Percentiles rank a stretch among this genome's conserved stretches.
Conservation (phyloP, 2,797 vertebrate species). For the Chloroceryle amazona region DNA sequence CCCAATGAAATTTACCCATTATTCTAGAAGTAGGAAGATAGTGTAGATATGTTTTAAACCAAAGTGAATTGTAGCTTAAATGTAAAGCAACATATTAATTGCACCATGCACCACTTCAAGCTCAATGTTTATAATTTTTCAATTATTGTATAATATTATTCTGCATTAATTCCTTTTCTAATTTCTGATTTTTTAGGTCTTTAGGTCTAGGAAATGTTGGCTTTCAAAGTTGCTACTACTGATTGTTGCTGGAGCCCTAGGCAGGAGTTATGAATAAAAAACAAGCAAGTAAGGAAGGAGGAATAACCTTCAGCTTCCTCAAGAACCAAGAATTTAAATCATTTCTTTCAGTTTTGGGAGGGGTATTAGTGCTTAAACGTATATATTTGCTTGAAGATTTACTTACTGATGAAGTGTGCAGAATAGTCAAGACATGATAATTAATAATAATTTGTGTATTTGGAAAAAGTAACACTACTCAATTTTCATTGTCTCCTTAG, state of each 20-base stretch:
- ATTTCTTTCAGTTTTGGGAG: neutral
- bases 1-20: neutral
- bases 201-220: neutral
- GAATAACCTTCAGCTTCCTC: neutral
- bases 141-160: neutral
- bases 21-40: neutral
- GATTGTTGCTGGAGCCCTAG: neutral
- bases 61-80: neutral
- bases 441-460: neutral
- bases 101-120: neutral
- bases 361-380: accelerated
- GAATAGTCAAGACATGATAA: neutral
- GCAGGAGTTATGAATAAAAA: neutral
- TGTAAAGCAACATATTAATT: neutral
- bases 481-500: neutral
- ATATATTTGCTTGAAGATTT: neutral
- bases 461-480: neutral
- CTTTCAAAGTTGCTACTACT: neutral
- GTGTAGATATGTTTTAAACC: neutral
- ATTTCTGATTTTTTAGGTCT: neutral
- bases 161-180: neutral
- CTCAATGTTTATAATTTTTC: neutral
- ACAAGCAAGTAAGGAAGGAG: neutral
- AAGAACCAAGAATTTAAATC: neutral
- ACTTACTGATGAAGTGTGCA: neutral